Conservation (phyloP, 2,797 vertebrate genomes). For the Acanthurus lineatus region DNA sequence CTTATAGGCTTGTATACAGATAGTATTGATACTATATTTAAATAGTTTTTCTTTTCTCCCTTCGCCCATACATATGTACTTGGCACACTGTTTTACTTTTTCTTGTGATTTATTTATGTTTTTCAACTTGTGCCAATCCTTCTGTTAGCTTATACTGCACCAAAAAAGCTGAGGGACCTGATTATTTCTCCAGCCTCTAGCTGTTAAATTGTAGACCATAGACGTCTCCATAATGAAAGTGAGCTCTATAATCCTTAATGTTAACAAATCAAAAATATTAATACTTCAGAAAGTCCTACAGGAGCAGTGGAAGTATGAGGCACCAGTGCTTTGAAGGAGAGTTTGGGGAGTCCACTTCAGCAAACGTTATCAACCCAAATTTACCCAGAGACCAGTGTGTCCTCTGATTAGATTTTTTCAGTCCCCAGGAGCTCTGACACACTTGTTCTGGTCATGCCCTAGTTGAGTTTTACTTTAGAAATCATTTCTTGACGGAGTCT, state of each 20-base stretch:
- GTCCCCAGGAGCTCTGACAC: constrained; percentile 58
- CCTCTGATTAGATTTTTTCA: constrained; percentile 61
- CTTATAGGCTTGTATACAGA: no score
- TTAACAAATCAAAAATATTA: constrained; percentile 10
- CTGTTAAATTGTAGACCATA: not conserved
- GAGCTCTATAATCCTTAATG: not conserved
- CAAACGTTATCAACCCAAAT: constrained; percentile 48
- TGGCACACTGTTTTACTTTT: no score
- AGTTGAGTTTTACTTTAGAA: constrained; percentile 49
- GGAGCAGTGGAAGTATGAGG: not conserved
- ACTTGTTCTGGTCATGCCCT: constrained; percentile 67
- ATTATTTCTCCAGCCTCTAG: not conserved
- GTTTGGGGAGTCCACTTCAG: constrained; percentile 8
- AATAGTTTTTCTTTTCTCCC: no score
- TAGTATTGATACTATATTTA: no score
- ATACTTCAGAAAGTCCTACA: not conserved
- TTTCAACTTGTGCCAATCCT: no score
- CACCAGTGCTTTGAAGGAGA: not conserved
- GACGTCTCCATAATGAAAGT: not conserved
- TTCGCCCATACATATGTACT: no score
- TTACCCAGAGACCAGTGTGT: constrained; percentile 68
- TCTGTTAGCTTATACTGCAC: no score
- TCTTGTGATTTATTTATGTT: no score
- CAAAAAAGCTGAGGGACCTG: no score
- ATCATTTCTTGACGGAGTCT: constrained; percentile 56